Evolutionary conservation across 2,113 vertebrate species (phyloP).

Genomic region (Jacana jacana): DNA sequence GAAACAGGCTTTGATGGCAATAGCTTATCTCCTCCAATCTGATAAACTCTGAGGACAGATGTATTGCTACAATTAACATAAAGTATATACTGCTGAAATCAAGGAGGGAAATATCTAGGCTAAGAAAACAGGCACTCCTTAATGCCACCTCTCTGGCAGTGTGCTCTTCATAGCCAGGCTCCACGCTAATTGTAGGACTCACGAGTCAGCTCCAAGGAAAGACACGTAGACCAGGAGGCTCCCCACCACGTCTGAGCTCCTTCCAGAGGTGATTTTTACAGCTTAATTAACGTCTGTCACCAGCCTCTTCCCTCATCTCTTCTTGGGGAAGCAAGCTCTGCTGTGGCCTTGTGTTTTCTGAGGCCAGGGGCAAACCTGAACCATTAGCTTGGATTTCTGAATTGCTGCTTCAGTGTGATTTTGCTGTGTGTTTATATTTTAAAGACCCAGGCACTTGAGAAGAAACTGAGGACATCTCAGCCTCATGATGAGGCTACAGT

Average conservation of each 20-base stretch:
- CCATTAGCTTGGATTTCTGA: neutral
- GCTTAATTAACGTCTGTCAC: conserved; percentile 24
- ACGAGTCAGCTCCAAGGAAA: neutral
- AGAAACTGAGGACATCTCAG: neutral
- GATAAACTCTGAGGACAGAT: conserved; percentile 67
- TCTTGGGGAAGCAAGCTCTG: neutral
- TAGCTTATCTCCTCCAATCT: conserved; percentile 43
- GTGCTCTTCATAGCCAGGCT: neutral
- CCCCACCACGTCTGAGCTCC: neutral
- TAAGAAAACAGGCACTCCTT: conserved; percentile 11
- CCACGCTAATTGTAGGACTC: neutral
- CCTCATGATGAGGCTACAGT: neutral
- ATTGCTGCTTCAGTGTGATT: neutral
- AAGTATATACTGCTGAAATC: conserved; percentile 27
- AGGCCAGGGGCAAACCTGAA: neutral
- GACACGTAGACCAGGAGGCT: neutral
- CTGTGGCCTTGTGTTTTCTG: neutral
- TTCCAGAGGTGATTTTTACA: conserved; percentile 21
- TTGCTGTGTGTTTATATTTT: neutral
- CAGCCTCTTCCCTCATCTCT: neutral
- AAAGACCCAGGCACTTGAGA: neutral
- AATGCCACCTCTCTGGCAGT: neutral
- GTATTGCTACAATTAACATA: conserved; percentile 59
- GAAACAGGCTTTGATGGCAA: conserved; percentile 44
- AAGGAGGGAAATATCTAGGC: neutral